Conservation (phyloP, 2,888 invertebrate genomes). For the Trichacis sp. region DNA sequence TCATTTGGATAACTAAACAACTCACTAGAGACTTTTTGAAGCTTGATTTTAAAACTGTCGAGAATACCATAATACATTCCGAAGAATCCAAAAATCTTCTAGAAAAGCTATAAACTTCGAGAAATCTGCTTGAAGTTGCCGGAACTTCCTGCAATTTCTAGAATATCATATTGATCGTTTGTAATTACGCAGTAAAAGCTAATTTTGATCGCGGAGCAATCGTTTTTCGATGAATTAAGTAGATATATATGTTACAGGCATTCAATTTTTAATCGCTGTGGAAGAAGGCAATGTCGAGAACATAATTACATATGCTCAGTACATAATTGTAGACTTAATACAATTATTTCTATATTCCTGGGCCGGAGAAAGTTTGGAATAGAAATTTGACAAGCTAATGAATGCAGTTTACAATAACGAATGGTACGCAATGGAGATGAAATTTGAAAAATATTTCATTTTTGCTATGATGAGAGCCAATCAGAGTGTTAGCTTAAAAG, state of each 20-base stretch:
- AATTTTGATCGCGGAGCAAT: no score
- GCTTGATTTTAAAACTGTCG: no score
- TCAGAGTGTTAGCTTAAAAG: conserved; percentile 23
- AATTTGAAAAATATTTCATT: conserved; percentile 18
- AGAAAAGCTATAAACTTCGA: no score
- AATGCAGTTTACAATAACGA: conserved; percentile 24
- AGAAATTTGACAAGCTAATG: conserved; percentile 21
- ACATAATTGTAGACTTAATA: conserved; percentile 14
- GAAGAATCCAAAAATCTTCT: no score
- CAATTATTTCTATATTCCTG: conserved; percentile 35
- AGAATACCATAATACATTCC: no score
- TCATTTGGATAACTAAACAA: no score
- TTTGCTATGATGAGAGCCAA: conserved; percentile 28
- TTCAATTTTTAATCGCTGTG: conserved; percentile 33
- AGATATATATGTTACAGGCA: conserved; percentile 28
- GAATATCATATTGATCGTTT: no score
- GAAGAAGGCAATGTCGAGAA: conserved; percentile 11
- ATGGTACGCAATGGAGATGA: conserved; percentile 31
- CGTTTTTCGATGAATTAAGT: no score
- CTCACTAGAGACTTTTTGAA: no score
- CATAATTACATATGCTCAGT: conserved; percentile 22
- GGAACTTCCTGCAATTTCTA: no score
- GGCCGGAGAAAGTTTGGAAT: conserved; percentile 32
- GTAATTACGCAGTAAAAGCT: no score
- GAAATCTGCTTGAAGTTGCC: no score